Evolutionary conservation across 2,888 invertebrate species (phyloP), one percentile per base, ranked within the genome.

Genomic region (Sinohyriopsis cumingii): DNA sequence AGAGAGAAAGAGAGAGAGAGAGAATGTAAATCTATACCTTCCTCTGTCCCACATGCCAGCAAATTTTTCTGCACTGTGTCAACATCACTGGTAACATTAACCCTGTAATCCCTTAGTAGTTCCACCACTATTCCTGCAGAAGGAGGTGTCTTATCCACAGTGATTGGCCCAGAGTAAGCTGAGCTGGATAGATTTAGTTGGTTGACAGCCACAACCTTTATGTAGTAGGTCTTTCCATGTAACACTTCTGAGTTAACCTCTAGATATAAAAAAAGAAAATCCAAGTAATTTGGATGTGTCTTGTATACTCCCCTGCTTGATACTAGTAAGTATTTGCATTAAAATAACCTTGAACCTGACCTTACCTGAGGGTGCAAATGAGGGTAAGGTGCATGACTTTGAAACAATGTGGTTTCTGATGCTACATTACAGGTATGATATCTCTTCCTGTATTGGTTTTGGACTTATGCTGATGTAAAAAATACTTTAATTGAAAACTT

Each of bases 111-210:
- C 22, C 75, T 73, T 22, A 67, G 71, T 3, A 82, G 66, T 63
- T 81, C 82, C 19, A 81, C 78, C 20, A 81, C 81, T 33, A 63
- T 67, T 15, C 80, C 79, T 18, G 69, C 68, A 19, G 68, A 54
- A 0, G 83, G 82, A 3, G 82, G 79, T 15, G 82, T 82, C 33
- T 65, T 68, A 65, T 84, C 83, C n/a, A 84, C 71, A 22, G 53
- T 63, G 22, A 82, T 79, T 20, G 71, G 68, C 1, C 67, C 62
- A 22, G 82, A 82, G 66, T 76, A 75, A 19, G 76, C 70, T 18
- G 75, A 70, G 9, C 73, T 56, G 19, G 68, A 56, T 57, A 70
- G 67, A 1, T 72, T 78, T 0, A 80, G 74, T 18, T 64, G 70
- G 67, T 81, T 82, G 20, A 73, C 72, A 24, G 80, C 84, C 0